Evolutionary conservation across 2,888 invertebrate genomes (phyloP).

Genomic region (Trissonchulus latispiculum): DNA sequence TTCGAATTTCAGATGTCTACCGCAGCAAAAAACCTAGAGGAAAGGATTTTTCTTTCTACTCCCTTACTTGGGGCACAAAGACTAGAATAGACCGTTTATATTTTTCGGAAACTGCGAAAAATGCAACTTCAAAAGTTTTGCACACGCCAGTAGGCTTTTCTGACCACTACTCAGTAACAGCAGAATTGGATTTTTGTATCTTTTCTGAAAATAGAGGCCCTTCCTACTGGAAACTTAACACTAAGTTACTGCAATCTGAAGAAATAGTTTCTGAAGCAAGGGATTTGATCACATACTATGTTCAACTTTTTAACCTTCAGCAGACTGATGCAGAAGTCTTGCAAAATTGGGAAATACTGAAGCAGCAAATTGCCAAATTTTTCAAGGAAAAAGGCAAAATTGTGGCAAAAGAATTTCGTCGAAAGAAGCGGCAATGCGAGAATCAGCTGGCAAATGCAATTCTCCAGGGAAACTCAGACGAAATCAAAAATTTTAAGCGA

Average conservation of each 20-base stretch:
- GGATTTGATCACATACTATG: not conserved
- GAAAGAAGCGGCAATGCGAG: not conserved
- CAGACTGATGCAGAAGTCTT: not conserved
- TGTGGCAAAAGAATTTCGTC: not conserved
- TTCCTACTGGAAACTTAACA: not conserved
- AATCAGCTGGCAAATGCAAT: not conserved
- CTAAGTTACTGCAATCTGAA: not conserved
- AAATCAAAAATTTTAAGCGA: not conserved
- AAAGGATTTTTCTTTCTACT: not conserved
- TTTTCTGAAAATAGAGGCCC: not conserved
- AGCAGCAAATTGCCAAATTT: not conserved
- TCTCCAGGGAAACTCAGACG: not conserved
- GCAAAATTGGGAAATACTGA: not conserved
- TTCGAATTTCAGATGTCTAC: not conserved
- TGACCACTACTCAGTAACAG: not conserved
- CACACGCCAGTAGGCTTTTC: not conserved
- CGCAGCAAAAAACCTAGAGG: not conserved
- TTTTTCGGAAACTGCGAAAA: too few relatives aligned
- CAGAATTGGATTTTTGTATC: not conserved
- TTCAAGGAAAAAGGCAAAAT: not conserved
- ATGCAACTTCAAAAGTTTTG: not conserved
- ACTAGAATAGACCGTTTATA: conserved; percentile 14
- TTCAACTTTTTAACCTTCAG: not conserved
- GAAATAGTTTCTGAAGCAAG: not conserved
- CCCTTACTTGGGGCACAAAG: too few relatives aligned